Evolutionary conservation across 2,888 invertebrate species (phyloP).

Genomic region (Drosophila merina): DNA sequence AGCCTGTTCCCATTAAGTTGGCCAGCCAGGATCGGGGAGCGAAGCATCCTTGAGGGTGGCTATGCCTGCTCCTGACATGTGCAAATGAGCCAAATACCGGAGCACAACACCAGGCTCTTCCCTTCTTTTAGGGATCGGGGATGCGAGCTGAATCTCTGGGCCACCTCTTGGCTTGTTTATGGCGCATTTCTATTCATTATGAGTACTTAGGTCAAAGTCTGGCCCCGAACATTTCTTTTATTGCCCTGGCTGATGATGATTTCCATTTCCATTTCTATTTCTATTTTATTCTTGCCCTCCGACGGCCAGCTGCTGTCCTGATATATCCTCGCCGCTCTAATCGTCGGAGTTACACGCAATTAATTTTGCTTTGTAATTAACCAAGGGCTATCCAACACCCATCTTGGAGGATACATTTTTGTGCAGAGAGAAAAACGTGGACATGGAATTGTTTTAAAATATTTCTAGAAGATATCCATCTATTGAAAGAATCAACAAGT

Average conservation of each 20-base stretch:
- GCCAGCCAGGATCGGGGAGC: conserved; percentile 4
- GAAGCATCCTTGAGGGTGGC: neutral
- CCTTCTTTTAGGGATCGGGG: neutral
- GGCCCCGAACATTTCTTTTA: conserved; percentile 70
- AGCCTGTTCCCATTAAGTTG: conserved; percentile 56
- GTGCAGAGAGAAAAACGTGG: neutral
- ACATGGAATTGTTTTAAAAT: neutral
- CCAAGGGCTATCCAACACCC: conserved; percentile 41
- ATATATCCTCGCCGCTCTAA: conserved; percentile 59
- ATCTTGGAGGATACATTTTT: neutral
- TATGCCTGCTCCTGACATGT: conserved; percentile 51
- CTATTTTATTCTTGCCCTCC: neutral
- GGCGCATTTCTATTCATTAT: conserved; percentile 77
- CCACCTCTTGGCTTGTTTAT: conserved; percentile 55
- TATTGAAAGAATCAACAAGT: no score
- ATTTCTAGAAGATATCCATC: neutral
- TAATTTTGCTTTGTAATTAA: conserved; percentile 77
- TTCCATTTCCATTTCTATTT: conserved; percentile 42
- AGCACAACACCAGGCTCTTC: conserved; percentile 37
- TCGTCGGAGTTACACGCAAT: conserved; percentile 74
- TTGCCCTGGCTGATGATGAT: conserved; percentile 58
- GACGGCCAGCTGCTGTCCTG: conserved; percentile 37
- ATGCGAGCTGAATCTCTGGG: conserved; percentile 3
- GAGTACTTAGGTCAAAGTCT: conserved; percentile 59
- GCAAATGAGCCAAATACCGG: conserved; percentile 71